phyloP scores from a whole-genome alignment of 1,140 invertebrate genomes.

The Lethocerus indicus region DNA sequence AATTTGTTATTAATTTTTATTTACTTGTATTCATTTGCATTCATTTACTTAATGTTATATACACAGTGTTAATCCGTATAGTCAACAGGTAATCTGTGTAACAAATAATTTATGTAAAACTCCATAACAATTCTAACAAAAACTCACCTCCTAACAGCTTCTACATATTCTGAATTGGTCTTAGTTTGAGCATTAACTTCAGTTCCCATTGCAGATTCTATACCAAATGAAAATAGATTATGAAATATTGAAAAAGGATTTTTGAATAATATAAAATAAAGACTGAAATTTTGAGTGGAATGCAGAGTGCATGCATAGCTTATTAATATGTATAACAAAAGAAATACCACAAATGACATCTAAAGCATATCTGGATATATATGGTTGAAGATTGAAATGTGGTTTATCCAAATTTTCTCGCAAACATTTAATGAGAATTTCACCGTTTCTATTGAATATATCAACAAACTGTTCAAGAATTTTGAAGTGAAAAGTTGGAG shows the following conservation, averaged over 20 bases:
- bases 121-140: conserved; percentile 1
- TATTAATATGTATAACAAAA: neutral
- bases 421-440: conserved; percentile 24
- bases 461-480: conserved; percentile 60
- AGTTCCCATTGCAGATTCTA: conserved; percentile 73
- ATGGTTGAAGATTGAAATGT: conserved; percentile 38
- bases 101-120: neutral
- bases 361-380: conserved; percentile 44
- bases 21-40: conserved; percentile 6
- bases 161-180: conserved; percentile 53
- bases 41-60: too few relatives aligned
- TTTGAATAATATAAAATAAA: neutral
- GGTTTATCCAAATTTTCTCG: conserved; percentile 21
- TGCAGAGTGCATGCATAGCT: neutral
- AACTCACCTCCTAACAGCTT: conserved; percentile 47
- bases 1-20: conserved; percentile 11
- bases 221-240: conserved; percentile 15
- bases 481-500: conserved; percentile 72
- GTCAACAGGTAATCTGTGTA: neutral
- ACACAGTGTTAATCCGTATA: neutral
- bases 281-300: neutral
- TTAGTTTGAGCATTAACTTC: conserved; percentile 49
- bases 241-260: conserved; percentile 4
- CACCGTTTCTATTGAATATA: conserved; percentile 52
- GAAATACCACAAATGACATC: conserved; percentile 56